Evolutionary conservation across 2,797 vertebrate species (phyloP).

Genomic region (Rhyacichthys aspro): DNA sequence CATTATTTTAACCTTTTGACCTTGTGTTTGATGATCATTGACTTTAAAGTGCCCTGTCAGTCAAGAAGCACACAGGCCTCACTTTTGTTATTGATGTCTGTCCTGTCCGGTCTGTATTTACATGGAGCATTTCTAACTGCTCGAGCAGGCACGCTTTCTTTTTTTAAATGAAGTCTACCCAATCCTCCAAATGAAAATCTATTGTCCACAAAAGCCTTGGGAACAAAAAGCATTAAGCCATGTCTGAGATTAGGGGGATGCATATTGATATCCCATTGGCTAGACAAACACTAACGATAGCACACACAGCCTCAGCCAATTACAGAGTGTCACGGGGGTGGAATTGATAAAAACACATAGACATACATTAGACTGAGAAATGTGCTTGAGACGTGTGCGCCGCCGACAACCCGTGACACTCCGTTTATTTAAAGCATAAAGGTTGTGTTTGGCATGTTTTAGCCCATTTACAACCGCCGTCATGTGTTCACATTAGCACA

Average conservation of each 20-base stretch:
- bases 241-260: conserved; percentile 14
- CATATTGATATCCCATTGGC: conserved; percentile 11
- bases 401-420: background rate
- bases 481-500: background rate
- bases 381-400: conserved; percentile 12
- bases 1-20: conserved; percentile 46
- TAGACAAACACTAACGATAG: conserved; percentile 25
- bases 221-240: conserved; percentile 4
- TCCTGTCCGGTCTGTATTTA: background rate
- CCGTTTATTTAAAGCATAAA: conserved; percentile 17
- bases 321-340: conserved; percentile 19
- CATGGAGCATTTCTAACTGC: background rate
- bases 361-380: conserved; percentile 18
- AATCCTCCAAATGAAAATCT: conserved; percentile 5
- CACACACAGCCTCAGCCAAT: conserved; percentile 22
- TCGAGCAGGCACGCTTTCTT: background rate
- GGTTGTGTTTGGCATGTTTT: conserved; percentile 11
- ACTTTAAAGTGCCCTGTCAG: conserved; percentile 34
- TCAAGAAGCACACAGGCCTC: conserved; percentile 5
- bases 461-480: conserved; percentile 8
- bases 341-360: conserved; percentile 23
- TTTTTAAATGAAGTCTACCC: conserved; percentile 2
- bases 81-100: background rate
- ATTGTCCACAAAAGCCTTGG: background rate
- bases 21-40: conserved; percentile 40